phyloP scores from a whole-genome alignment of 1,140 invertebrate species.

The Zaprionus taronus region DNA sequence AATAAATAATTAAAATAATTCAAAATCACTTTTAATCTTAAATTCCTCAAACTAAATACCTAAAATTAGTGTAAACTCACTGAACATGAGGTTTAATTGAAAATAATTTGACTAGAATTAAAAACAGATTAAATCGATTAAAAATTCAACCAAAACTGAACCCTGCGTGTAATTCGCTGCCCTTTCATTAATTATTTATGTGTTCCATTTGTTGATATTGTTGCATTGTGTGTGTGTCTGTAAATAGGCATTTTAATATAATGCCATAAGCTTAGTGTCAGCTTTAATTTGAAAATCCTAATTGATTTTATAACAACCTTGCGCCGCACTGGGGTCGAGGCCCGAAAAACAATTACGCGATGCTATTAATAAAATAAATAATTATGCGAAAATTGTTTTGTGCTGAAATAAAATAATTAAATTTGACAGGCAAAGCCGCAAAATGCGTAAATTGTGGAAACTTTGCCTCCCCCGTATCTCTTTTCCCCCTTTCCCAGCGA shows the following conservation, averaged over 20 bases:
- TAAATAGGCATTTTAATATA: constrained; percentile 12
- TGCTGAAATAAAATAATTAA: constrained; percentile 69
- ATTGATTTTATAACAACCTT: constrained; percentile 67
- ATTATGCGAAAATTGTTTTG: constrained; percentile 59
- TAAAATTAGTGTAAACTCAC: background rate
- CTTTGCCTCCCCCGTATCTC: constrained; percentile 19
- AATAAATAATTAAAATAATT: too few species aligned
- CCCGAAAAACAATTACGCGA: constrained; percentile 65
- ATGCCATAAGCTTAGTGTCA: constrained; percentile 46
- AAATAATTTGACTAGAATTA: constrained; percentile 2
- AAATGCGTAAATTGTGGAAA: constrained; percentile 63
- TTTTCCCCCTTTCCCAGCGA: background rate
- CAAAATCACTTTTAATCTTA: background rate
- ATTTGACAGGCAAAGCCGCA: constrained; percentile 72
- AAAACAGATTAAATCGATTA: constrained; percentile 4
- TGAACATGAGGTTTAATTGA: background rate
- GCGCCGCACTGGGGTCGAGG: constrained; percentile 20
- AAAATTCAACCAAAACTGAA: constrained; percentile 1
- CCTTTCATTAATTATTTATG: constrained; percentile 1
- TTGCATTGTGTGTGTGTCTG: background rate
- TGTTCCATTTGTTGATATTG: background rate
- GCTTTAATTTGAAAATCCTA: constrained; percentile 44
- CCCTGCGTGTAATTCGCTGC: background rate
- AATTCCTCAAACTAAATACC: background rate
- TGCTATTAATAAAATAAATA: constrained; percentile 65